phyloP scores from a whole-genome alignment of 2,113 vertebrate genomes.

The Bostrychus sinensis region DNA sequence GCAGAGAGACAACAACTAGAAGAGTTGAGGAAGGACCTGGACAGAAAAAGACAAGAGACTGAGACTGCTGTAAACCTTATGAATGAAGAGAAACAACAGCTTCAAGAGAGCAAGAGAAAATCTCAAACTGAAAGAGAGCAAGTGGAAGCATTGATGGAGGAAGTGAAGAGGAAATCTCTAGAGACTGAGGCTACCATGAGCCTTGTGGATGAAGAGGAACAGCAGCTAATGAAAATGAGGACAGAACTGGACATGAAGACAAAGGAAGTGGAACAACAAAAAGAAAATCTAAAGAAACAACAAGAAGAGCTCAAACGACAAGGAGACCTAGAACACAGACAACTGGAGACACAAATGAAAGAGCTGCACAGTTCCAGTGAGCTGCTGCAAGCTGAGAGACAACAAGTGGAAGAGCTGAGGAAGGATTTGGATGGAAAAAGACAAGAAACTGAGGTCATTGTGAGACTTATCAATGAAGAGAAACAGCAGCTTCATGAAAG shows the following conservation, averaged over 20 bases:
- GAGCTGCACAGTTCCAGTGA: not conserved
- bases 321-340: not conserved
- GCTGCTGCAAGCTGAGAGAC: not conserved
- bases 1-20: slow-evolving; percentile 11
- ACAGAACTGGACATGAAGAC: not conserved
- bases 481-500: not conserved
- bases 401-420: not conserved
- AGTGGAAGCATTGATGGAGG: not conserved
- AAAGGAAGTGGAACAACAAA: not conserved
- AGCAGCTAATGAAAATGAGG: not conserved
- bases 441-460: not conserved
- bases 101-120: slow-evolving; percentile 3
- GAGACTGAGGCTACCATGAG: not conserved
- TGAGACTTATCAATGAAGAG: not conserved
- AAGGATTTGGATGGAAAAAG: not conserved
- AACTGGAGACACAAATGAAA: slow-evolving; percentile 4
- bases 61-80: not conserved
- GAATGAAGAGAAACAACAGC: slow-evolving; percentile 7
- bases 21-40: not conserved
- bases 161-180: not conserved
- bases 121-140: not conserved
- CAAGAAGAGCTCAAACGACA: not conserved
- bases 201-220: not conserved
- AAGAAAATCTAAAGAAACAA: not conserved
- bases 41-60: not conserved